A percentile compares a stretch with the other conserved stretches of the same genome.
phyloP scores from a whole-genome alignment of 2,113 vertebrate genomes.

The Thunnus thynnus region DNA sequence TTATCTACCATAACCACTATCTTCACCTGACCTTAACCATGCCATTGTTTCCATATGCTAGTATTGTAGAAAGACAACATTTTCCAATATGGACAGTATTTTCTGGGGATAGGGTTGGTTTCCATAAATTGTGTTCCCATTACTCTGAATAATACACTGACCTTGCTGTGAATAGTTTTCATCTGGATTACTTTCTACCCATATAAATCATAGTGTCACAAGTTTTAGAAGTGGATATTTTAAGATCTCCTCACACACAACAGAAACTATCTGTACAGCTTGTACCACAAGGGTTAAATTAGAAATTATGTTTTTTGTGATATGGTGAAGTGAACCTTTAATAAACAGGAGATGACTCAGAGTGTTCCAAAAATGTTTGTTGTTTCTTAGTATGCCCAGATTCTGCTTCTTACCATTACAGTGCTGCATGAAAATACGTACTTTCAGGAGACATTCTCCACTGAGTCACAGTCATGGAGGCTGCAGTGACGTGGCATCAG shows the following conservation, averaged over 20 bases:
- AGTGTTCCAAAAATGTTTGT: slow-evolving; percentile 1
- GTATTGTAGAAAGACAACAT: no score
- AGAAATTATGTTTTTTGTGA: slow-evolving; percentile 1
- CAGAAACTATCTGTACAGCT: not conserved
- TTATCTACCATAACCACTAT: no score
- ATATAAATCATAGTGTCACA: no score
- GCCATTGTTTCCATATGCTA: no score
- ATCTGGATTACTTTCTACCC: no score
- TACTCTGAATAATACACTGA: no score
- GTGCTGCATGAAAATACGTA: slow-evolving; percentile 9
- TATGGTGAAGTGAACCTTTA: not conserved
- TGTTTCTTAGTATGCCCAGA: slow-evolving; percentile 9
- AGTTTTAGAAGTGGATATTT: not conserved
- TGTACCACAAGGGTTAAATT: not conserved
- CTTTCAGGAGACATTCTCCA: slow-evolving; percentile 4
- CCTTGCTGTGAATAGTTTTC: no score
- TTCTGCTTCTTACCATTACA: slow-evolving; percentile 21
- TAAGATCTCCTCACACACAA: not conserved
- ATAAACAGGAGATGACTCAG: slow-evolving; percentile 39
- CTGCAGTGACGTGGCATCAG: slow-evolving; percentile 30
- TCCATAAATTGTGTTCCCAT: no score
- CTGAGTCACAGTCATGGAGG: slow-evolving; percentile 37
- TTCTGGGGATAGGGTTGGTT: no score
- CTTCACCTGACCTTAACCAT: no score
- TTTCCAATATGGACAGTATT: no score